Percentiles rank a stretch among this genome's conserved stretches.
Conservation (phyloP, 2,113 vertebrate genomes). For the Pachycephala philippinensis region DNA sequence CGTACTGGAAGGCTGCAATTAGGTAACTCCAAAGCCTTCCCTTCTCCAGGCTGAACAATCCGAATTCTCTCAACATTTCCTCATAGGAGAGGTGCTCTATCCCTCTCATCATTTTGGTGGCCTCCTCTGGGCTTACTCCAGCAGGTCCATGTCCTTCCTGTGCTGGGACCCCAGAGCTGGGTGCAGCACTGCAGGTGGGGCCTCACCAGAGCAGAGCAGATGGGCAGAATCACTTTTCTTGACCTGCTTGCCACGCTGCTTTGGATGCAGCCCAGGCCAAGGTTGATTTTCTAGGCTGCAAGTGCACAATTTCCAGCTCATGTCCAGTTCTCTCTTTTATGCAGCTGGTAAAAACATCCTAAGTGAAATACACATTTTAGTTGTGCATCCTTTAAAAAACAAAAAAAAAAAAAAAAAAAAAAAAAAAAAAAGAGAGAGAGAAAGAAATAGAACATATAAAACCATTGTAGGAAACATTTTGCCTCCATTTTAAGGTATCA, state of each 20-base stretch:
- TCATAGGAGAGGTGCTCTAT: neutral
- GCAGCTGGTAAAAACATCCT: neutral
- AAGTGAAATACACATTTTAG: neutral
- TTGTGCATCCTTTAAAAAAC: neutral
- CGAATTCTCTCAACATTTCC: neutral
- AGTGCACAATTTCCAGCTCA: neutral
- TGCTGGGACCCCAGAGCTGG: neutral
- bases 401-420: too few relatives aligned
- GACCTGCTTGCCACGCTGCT: fast-evolving
- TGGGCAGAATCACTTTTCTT: neutral
- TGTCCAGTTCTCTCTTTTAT: neutral
- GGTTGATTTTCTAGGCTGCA: neutral
- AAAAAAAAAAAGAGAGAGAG: too few relatives aligned
- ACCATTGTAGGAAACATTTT: neutral
- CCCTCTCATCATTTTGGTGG: neutral
- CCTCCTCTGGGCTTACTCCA: neutral
- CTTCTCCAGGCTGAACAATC: neutral
- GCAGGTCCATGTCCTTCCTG: neutral
- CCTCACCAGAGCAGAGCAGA: neutral
- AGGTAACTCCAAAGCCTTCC: neutral
- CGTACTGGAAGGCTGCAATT: neutral
- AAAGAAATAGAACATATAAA: neutral
- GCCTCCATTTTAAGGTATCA: neutral
- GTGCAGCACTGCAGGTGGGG: neutral
- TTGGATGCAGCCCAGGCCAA: neutral